Evolutionary conservation across 2,797 vertebrate genomes (phyloP), one percentile per base, ranked within the genome.

Genomic region (Gymnodraco acuticeps): DNA sequence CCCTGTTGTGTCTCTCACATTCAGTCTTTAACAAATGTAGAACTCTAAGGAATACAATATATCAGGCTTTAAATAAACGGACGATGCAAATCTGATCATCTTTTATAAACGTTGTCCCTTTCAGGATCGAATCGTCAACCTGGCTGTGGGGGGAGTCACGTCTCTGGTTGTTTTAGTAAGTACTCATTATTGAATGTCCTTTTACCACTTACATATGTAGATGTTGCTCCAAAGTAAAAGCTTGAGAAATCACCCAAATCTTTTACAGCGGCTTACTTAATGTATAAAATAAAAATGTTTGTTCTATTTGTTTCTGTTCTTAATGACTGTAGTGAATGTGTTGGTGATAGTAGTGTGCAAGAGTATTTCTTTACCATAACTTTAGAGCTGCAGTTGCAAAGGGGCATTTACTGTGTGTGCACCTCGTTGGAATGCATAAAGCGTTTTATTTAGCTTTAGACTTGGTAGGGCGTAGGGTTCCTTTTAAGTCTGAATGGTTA

Each of bases 91-190:
- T 41, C 33, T 45, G 23, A 45, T 27, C 4, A 53, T 27, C 27
- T 38, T 38, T 12, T 16, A 3, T 33, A 16, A 72, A 27, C 17
- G 23, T 17, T 81, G 0, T 78, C 31, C 75, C 20, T 51, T 84
- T 1, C 85, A 99, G 98, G 98, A 99, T 90, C 95, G 97, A 92
- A 95, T 99, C 93, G 96, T 99, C 94, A 98, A 99, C 94, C 88
- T 98, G 83, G 94, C 93, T 12, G 94, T 99, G 84, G 98, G 98
- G 48, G 94, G 96, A 82, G 91, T 98, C 73, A 97, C 97, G 0
- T 96, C 93, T 63, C 77, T 97, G 89, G 86, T 99, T 69, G 95
- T 99, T 85, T 83, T 98, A 80, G 98, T 99, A 93, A 99, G 98
- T 97, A 92, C 33, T 15, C 33, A 78, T 31, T 38, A 38, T 27